A percentile compares a stretch with the other conserved stretches of the same genome.
Evolutionary conservation across 37 sponge, comb jelly and placozoan species (phyloP).

Genomic region (Theonella swinhoei): DNA sequence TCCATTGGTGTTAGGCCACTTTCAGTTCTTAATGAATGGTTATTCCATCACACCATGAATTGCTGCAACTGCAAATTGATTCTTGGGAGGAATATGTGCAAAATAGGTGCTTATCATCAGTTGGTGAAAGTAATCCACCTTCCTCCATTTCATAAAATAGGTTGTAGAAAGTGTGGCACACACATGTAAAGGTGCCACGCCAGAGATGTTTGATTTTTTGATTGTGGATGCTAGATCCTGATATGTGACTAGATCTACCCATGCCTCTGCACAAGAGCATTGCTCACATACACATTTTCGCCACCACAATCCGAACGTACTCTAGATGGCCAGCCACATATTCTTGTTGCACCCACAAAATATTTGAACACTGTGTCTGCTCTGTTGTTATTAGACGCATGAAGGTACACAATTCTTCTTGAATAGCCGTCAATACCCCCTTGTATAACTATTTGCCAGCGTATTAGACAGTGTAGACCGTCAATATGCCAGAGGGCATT

Average conservation of each 20-base stretch:
- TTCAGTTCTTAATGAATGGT: slow-evolving; percentile 43
- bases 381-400: slow-evolving; percentile 22
- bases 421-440: slow-evolving; percentile 24
- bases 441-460: slow-evolving; percentile 32
- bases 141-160: slow-evolving; percentile 46
- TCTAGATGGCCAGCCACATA: too few species aligned
- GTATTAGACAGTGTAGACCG: slow-evolving; percentile 22
- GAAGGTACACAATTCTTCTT: slow-evolving; percentile 2
- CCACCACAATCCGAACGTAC: too few species aligned
- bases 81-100: slow-evolving; percentile 17
- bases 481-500: slow-evolving; percentile 36
- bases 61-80: slow-evolving; percentile 14
- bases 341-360: too few species aligned
- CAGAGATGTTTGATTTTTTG: slow-evolving; percentile 24
- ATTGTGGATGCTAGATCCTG: slow-evolving; percentile 21
- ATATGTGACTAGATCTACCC: too few species aligned
- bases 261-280: too few species aligned
- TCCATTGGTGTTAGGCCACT: slow-evolving; percentile 36
- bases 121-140: neutral
- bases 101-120: slow-evolving; percentile 11
- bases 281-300: too few species aligned
- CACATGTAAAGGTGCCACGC: slow-evolving; percentile 28
- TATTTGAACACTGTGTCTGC: too few species aligned
- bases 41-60: slow-evolving; percentile 32
- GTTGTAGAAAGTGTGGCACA: slow-evolving; percentile 17